These are phyloP conservation scores for Riptortus pedestris DNA, from an alignment of 1,140 invertebrate species.

Conservation along the genomic window DNA sequence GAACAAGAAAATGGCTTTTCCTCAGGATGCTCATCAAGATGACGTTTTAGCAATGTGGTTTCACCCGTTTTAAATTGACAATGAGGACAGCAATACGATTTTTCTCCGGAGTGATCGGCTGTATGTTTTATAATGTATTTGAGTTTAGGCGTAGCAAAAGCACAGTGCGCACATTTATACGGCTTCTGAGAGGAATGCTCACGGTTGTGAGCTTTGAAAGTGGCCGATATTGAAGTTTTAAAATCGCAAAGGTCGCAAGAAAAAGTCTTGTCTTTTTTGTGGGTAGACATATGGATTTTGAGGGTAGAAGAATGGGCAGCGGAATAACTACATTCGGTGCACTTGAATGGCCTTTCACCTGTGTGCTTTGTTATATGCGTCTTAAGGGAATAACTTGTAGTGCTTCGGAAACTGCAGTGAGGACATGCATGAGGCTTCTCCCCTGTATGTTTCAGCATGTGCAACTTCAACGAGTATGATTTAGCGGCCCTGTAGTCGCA, in stretches of 20 bases:
- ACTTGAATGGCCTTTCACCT: not conserved
- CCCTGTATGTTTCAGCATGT: constrained; percentile 6
- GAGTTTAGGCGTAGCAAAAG: not conserved
- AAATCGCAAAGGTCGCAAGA: not conserved
- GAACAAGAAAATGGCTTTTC: not conserved
- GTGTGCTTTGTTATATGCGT: not conserved
- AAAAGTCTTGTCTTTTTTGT: not conserved
- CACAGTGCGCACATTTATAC: not conserved
- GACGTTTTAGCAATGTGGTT: not conserved
- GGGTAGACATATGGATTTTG: not conserved
- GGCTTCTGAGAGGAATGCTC: not conserved
- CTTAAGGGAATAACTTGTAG: not conserved
- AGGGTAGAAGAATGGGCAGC: not conserved
- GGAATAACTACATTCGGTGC: not conserved
- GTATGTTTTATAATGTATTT: not conserved
- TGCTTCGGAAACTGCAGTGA: not conserved
- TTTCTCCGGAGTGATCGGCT: not conserved
- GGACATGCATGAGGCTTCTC: not conserved
- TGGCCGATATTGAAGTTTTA: not conserved
- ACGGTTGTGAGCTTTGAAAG: not conserved
- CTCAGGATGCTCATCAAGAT: not conserved
- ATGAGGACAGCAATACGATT: not conserved
- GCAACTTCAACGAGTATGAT: not conserved
- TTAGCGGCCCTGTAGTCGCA: not conserved
- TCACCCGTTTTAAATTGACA: not conserved